Base-by-base conservation (phyloP, 2,113 vertebrate genomes). In the Bagarius yarrelli region DNA sequence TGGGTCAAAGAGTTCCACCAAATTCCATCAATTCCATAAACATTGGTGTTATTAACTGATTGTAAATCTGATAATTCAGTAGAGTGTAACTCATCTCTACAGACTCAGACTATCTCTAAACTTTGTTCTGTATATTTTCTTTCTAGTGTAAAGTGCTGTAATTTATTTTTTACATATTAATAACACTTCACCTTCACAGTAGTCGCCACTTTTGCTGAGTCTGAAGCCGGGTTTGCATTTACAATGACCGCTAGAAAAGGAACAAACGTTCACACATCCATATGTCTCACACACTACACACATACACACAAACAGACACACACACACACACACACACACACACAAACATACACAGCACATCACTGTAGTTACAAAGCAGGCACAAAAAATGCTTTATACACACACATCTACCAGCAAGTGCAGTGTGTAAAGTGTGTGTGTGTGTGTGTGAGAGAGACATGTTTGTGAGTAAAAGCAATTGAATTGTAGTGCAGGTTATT, bases 181-280 rank as follows among this genome's bases (percentile, higher is more conserved):
- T 25, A 13, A 30, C 13, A 19, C 16, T 27, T 1, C 91, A 98
- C 97, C 96, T 96, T 97, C 94, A 90, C 97, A 99, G 67, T 89
- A 84, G 83, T 89, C 91, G 25, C 93, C 93, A 61, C 94, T 91
- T 85, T 78, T 87, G 88, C 91, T 96, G 81, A 95, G 90, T 30
- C 87, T 73, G 85, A 94, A 99, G 2, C 97, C 96, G 32, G 90
- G 87, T 0, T 86, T 87, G 88, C 97, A 99, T 56, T 73, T 88
- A 79, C 96, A 96, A 6, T 50, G 23, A 0, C 86, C 85, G 1
- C 64, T 83, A 16, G 87, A 85, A 60, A 63, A 84, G 40, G 90
- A 90, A 83, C 95, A 97, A 40, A 87, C 86, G 5, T 85, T 88
- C 81, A 85, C 80, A 85, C 95, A 95, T 15, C 81, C 87, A 21